Evolutionary conservation across 2,797 vertebrate genomes (phyloP).

Genomic region (Arrhamphus sclerolepis): DNA sequence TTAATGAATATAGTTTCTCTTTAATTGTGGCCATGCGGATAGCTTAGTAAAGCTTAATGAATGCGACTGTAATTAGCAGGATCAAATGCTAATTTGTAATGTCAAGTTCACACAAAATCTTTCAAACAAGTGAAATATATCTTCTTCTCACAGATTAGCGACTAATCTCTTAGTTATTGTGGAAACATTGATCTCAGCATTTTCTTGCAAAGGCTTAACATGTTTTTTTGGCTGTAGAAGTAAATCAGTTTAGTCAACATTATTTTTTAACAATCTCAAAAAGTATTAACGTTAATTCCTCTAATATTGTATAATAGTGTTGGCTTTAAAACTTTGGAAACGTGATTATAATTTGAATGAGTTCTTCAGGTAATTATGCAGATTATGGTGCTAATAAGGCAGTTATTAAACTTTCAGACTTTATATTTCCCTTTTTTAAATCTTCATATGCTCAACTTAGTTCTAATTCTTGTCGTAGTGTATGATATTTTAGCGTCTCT

Average conservation of each 20-base stretch:
- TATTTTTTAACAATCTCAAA: constrained; percentile 20
- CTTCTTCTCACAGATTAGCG: constrained; percentile 42
- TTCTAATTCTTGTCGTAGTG: constrained; percentile 28
- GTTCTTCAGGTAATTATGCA: constrained; percentile 28
- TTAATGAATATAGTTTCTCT: background rate
- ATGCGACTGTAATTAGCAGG: background rate
- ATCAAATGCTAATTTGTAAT: background rate
- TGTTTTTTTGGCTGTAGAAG: constrained; percentile 2
- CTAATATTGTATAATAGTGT: constrained; percentile 2
- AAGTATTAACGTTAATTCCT: constrained; percentile 4
- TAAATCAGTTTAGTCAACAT: constrained; percentile 17
- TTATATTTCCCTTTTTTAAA: too few relatives aligned
- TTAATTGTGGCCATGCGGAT: background rate
- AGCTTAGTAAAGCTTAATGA: background rate
- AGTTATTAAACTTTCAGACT: constrained; percentile 29
- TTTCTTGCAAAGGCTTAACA: constrained; percentile 32
- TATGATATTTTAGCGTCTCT: constrained; percentile 7
- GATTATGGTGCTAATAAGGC: constrained; percentile 24
- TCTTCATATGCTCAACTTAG: constrained; percentile 26
- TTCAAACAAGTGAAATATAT: constrained; percentile 1
- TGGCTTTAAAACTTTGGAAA: constrained; percentile 5
- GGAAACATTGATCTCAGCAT: constrained; percentile 37
- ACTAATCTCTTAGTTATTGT: constrained; percentile 57
- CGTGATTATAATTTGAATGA: constrained; percentile 14
- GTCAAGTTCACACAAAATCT: constrained; percentile 5